A percentile compares a stretch with the other conserved stretches of the same genome.
phyloP scores from a whole-genome alignment of 1,140 invertebrate species.

The Pseudoatta argentina region DNA sequence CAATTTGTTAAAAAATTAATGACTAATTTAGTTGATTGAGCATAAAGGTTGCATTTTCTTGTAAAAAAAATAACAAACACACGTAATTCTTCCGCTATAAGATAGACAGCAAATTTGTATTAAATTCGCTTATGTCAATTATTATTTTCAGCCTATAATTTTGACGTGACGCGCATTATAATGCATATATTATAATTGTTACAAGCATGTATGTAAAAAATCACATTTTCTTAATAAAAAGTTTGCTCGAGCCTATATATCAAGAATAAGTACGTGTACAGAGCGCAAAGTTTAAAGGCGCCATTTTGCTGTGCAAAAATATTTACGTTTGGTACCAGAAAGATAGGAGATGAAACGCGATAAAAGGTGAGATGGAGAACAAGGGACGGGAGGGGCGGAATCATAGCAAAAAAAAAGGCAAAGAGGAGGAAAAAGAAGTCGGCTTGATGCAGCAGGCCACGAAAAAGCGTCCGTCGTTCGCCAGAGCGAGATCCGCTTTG shows the following conservation, averaged over 20 bases:
- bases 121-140: background rate
- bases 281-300: conserved; percentile 57
- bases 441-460: conserved; percentile 54
- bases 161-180: background rate
- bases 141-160: background rate
- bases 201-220: background rate
- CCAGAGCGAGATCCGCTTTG: conserved; percentile 53
- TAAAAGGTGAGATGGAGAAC: conserved; percentile 23
- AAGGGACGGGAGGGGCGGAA: background rate
- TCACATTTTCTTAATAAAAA: background rate
- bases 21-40: background rate
- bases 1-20: background rate
- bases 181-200: background rate
- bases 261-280: conserved; percentile 58
- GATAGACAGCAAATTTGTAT: background rate
- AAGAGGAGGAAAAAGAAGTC: conserved; percentile 19
- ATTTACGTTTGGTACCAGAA: conserved; percentile 59
- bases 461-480: conserved; percentile 62
- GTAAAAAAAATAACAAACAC: background rate
- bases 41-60: background rate
- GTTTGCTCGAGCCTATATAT: conserved; percentile 28
- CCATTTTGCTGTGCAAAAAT: conserved; percentile 66
- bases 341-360: conserved; percentile 36
- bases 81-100: background rate
- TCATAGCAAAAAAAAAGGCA: background rate